Base-by-base conservation (phyloP, 2,113 vertebrate genomes). In the Rhadina sibilatrix region DNA sequence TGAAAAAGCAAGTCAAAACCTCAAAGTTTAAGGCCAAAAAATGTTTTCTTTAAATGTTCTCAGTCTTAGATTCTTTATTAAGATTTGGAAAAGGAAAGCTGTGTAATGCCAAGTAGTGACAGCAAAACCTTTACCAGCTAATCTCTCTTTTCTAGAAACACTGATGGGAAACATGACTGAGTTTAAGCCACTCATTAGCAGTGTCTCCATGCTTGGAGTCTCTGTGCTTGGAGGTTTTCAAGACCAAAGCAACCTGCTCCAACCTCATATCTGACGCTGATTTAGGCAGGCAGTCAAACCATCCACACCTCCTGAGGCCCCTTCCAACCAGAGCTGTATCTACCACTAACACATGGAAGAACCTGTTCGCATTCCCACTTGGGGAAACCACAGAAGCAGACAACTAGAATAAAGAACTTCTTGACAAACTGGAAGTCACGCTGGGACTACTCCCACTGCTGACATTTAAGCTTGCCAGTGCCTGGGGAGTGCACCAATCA, bases 401-500 rank as follows among this genome's bases (percentile, higher is more conserved):
- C 40, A 81, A 69, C 68, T 44, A 52, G 42, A 78, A 76, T 80
- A 75, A 89, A 82, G 68, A 60, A 49, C 57, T 77, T 70, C 77
- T 91, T 83, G 72, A 91, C 77, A 87, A 92, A 79, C 76, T 94
- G 52, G 80, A 78, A 91, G 46, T 84, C 93, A 87, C 3, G 5
- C 69, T 61, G 23, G n/a, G 74, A 95, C 74, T 95, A 96, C 89
- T 91, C 96, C 96, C 84, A 96, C 91, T 79, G 53, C 81, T 95
- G 94, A 96, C 93, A 97, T 97, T 97, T 95, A 94, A 89, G 94
- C 70, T 76, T 96, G 94, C 93, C 96, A 97, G 61, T 82, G 89
- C 87, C 80, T 87, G 69, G 79, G 49, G 64, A 94, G 17, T 53
- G 49, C 49, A 92, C 69, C 83, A 87, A 69, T 78, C 60, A 79